Base-by-base conservation (phyloP, 1,140 invertebrate genomes). In the Drosophila insularis region DNA sequence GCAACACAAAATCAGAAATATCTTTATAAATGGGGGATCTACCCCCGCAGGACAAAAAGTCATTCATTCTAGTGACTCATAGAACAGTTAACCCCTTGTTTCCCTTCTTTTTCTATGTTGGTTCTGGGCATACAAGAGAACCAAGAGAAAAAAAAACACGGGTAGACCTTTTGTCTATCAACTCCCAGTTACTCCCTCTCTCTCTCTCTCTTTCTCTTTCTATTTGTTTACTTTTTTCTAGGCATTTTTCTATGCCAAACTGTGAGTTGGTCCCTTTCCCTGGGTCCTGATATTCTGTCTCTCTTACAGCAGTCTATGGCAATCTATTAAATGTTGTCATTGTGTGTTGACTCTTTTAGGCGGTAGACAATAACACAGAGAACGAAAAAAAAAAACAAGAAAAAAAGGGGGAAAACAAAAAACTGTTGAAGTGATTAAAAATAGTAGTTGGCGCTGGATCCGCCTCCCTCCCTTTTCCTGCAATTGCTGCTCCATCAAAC, bases 321-420 rank as follows among this genome's bases (percentile, higher is more conserved):
- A 87, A 87, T 89, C 84, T 87, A 87, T 89, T 87, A 87, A 87
- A 87, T 89, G 82, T 87, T 82, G 79, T 78, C 80, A 84, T 81
- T 87, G 84, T 87, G 84, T 63, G 84, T 63, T 70, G 71, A 58
- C 76, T 87, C 72, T 58, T 75, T 68, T 71, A 79, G 82, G 39
- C 72, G 27, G 68, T 43, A 80, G 76, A 89, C 84, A 89, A 89
- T 84, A 75, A 50, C 43, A 1, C 40, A 40, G 40, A 62, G 54
- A 74, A 69, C 68, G 46, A 50, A 37, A 50, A 54, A 46, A 40
- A 37, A 32, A 62, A 35, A 8, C 32, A 11, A 35, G 2, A 27
- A 40, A 50, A 58, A 40, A 59, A 35, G 2, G 23, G 14, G 19
- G 19, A 65, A 74, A 74, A 74, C 74, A 58, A 58, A 73, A 87